Evolutionary conservation across 2,888 invertebrate species (phyloP).

Genomic region (Pristionchus maxplancki): DNA sequence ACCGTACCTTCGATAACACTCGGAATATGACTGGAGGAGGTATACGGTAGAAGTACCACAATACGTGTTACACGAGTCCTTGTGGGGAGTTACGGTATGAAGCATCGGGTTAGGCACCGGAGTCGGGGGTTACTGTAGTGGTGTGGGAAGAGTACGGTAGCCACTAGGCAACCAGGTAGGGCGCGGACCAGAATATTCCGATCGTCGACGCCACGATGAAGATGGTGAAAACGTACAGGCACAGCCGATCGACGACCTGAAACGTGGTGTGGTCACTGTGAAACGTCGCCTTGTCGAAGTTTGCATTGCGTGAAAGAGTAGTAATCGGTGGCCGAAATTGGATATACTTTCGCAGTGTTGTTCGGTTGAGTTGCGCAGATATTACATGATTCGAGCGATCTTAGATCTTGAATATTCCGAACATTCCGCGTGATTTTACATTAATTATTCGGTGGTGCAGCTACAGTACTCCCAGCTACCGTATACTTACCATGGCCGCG

Average conservation of each 20-base stretch:
- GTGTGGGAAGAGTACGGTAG: neutral
- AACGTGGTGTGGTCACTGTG: neutral
- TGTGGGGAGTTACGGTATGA: neutral
- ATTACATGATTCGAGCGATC: neutral
- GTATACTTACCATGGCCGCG: constrained; percentile 65
- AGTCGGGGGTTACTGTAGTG: constrained; percentile 33
- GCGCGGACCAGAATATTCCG: constrained; percentile 77
- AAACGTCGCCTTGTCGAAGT: neutral
- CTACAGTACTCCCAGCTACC: neutral
- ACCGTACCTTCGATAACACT: neutral
- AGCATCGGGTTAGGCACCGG: constrained; percentile 29
- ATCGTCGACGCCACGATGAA: constrained; percentile 74
- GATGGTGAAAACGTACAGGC: constrained; percentile 76
- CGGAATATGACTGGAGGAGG: constrained; percentile 20
- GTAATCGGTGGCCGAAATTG: neutral
- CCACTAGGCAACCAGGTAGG: constrained; percentile 74
- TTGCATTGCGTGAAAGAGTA: neutral
- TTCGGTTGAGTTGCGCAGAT: constrained; percentile 53
- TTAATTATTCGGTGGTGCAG: neutral
- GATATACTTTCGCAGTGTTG: too few relatives aligned
- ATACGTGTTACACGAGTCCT: constrained; percentile 17
- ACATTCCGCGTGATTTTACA: neutral
- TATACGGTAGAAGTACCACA: constrained; percentile 35
- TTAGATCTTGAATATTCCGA: neutral
- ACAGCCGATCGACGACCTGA: constrained; percentile 76